Conservation (phyloP, 1,140 invertebrate genomes). For the Oryzaephilus surinamensis region DNA sequence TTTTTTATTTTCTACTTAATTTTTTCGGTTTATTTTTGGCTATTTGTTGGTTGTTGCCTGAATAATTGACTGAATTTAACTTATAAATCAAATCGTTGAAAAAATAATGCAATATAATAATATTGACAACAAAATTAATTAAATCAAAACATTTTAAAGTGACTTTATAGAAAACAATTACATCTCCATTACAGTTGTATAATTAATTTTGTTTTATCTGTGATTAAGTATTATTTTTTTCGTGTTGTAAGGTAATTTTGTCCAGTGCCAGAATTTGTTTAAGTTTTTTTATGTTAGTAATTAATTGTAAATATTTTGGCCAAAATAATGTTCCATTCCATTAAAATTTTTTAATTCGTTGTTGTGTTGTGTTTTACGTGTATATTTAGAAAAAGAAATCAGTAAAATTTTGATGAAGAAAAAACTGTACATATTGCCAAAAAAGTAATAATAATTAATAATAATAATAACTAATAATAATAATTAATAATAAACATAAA, state of each 20-base stretch:
- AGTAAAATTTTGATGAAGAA: no score
- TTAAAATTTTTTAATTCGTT: constrained; percentile 28
- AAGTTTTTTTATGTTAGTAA: constrained; percentile 10
- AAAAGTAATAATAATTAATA: constrained; percentile 24
- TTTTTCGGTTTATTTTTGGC: no score
- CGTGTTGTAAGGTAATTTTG: constrained; percentile 14
- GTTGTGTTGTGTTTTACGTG: constrained; percentile 34
- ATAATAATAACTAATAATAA: constrained; percentile 13
- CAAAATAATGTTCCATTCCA: constrained; percentile 26
- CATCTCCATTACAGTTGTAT: constrained; percentile 7
- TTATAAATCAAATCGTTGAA: no score
- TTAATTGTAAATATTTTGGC: constrained; percentile 20
- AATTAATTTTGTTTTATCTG: constrained; percentile 6
- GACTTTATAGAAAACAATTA: no score
- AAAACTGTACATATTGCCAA: constrained; percentile 36
- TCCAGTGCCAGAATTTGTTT: constrained; percentile 1
- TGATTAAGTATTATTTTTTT: constrained; percentile 19
- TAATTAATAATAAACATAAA: constrained; percentile 5
- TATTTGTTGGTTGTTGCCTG: no score
- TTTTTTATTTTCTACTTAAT: no score
- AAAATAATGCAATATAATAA: no score
- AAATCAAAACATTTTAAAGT: no score
- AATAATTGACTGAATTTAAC: no score
- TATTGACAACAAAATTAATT: no score
- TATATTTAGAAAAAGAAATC: constrained; percentile 22